Evolutionary conservation across 2,888 invertebrate genomes (phyloP), one percentile per base, ranked within the genome.

Genomic region (Crossocerus cetratus): DNA sequence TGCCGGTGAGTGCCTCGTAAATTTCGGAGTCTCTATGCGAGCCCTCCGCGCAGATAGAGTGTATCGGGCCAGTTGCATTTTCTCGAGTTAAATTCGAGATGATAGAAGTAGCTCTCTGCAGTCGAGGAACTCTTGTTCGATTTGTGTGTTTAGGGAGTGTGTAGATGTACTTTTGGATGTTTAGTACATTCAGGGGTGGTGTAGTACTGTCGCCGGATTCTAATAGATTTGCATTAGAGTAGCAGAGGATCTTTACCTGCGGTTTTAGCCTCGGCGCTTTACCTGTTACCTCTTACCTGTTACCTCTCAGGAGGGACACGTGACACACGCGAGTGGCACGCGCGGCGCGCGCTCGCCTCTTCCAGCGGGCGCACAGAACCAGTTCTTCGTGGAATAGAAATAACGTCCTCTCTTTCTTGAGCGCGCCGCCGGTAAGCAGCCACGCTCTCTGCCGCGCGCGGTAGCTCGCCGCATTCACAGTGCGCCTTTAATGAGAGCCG

Each of bases 321-420:
- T 89, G 88, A 89, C 88, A 88, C 89, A 88, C 87, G 88, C 89
- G 88, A 89, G 87, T 84, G 89, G 88, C 89, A 88, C 88, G 89
- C 88, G 89, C 87, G 85, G 81, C 86, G 86, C 85, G 86, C 86
- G 87, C 86, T 86, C 79, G 77, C 84, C 84, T 85, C 83, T 83
- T 76, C 80, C 83, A 82, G 81, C 80, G 81, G 81, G 32, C 32
- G 32, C 32, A 32, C 66, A 81, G 83, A 89, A 89, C 88, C 88
- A 86, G 88, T 88, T 86, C 86, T 84, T 80, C 82, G 58, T 81
- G 81, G 83, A 87, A 86, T 86, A 88, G 87, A 86, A 87, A 86
- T 85, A 86, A 86, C 83, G 79, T 81, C 78, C 80, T 72, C 59
- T 45, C 58, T 64, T 58, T 61, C 56, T 57, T 53, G n/a, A 56